These are phyloP conservation scores for Oligia latruncula DNA, from an alignment of 2,888 invertebrate species.

Conservation along the genomic window DNA sequence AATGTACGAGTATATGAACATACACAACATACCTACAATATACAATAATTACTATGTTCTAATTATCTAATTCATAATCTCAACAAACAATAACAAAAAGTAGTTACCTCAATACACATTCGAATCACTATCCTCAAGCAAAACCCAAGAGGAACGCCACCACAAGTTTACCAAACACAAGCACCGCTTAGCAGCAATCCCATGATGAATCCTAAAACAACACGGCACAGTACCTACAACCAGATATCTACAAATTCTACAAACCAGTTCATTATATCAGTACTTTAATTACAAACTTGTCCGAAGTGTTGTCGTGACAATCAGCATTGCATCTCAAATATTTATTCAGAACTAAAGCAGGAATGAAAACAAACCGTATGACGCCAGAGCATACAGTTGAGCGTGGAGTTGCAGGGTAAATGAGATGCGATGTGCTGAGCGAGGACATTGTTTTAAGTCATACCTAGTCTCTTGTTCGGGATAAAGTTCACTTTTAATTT, in stretches of 20 bases:
- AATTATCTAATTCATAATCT: not conserved
- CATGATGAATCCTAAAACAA: constrained; percentile 46
- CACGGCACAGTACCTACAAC: constrained; percentile 9
- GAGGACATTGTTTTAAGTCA: constrained; percentile 82
- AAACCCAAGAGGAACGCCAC: constrained; percentile 11
- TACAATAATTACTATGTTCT: not conserved
- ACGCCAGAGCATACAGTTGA: constrained; percentile 60
- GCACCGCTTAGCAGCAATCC: constrained; percentile 35
- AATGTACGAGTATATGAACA: too few relatives aligned
- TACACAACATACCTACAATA: not conserved
- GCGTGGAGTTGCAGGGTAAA: constrained; percentile 73
- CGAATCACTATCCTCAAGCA: not conserved
- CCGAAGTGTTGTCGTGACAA: constrained; percentile 67
- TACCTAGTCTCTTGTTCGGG: constrained; percentile 76
- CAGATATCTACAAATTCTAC: constrained; percentile 48
- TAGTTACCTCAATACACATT: not conserved
- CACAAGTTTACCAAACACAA: constrained; percentile 22
- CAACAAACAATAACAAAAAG: not conserved
- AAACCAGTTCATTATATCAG: constrained; percentile 62
- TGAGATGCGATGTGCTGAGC: constrained; percentile 78
- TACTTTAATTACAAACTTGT: constrained; percentile 67
- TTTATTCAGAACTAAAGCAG: constrained; percentile 70
- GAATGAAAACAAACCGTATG: constrained; percentile 65
- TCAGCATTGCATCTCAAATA: constrained; percentile 68
- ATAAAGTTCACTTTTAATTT: constrained; percentile 85